Base-by-base conservation (phyloP, 64 coral and sea anemone species). In the Montipora foliosa region DNA sequence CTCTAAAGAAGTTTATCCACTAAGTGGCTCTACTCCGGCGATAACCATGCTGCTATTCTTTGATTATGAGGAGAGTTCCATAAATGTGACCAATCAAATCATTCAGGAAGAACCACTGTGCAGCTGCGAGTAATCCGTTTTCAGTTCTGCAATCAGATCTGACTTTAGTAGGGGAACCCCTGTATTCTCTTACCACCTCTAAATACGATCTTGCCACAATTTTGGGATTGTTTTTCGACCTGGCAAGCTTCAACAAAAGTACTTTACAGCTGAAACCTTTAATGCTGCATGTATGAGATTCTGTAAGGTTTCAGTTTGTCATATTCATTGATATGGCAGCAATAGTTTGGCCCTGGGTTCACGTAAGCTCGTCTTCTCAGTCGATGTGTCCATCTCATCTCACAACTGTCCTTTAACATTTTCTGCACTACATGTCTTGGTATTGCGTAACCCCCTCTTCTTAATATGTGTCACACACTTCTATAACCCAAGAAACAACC, bases 401-500 rank as follows among this genome's bases (percentile, higher is more conserved):
- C 81, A 76, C 49, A 67, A 80, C 83, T 82, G 64, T 93, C 75
- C 52, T 88, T 88, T 5, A 88, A 49, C 17, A 93, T 45, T 59
- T 74, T 45, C 45, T 83, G 61, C 46, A 95, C 93, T 51, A 59
- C 17, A 75, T 84, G 66, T 8, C 87, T 68, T 25, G 93, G 93
- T 8, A 95, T 80, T 47, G 66, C 66, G n/a, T 61, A 37, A 49
- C 93, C 93, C 76, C 86, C 25, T 88, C 82, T 83, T 89, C 89
- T 66, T 10, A 95, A 74, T 21, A 79, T 95, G 75, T 95, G 87
- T 57, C 61, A 69, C 60, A 90, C 44, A 68, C 78, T 77, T 76
- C 93, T 78, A 57, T 89, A 95, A 46, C 93, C 93, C 8, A 16
- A 76, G 20, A 88, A 95, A 64, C 22, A 67, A 67, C 87, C 87